Percentiles rank a stretch among this genome's conserved stretches.
phyloP scores from a whole-genome alignment of 2,113 vertebrate genomes.

The Vireo altiloquus region DNA sequence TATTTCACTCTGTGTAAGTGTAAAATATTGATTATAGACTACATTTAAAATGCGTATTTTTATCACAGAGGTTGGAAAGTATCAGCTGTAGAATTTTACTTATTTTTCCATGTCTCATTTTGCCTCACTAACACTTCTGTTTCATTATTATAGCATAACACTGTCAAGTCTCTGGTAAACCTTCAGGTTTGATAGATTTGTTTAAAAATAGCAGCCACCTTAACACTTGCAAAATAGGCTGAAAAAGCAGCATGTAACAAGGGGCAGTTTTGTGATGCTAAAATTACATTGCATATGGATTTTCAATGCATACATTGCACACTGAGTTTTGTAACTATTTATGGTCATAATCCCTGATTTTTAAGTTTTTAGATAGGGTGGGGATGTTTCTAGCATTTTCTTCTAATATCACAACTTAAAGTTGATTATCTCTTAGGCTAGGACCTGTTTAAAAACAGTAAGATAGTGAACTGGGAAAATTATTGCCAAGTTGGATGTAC shows the following conservation, averaged over 20 bases:
- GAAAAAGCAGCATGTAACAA: slow-evolving; percentile 33
- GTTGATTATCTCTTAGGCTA: neutral
- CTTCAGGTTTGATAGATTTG: slow-evolving; percentile 45
- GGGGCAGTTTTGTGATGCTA: slow-evolving; percentile 46
- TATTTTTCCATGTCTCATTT: neutral
- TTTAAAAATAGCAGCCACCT: slow-evolving; percentile 57
- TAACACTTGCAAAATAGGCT: slow-evolving; percentile 39
- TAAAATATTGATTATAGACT: neutral
- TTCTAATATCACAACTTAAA: neutral
- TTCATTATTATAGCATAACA: slow-evolving; percentile 28
- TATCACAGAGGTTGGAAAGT: neutral
- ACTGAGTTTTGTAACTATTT: slow-evolving; percentile 2
- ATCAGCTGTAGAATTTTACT: neutral
- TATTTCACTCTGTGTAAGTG: neutral
- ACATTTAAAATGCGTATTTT: neutral
- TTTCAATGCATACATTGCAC: neutral
- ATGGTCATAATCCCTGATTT: neutral
- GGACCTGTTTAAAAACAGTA: neutral
- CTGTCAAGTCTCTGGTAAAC: slow-evolving; percentile 42
- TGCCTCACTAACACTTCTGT: neutral
- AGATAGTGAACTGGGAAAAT: neutral
- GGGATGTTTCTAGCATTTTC: neutral
- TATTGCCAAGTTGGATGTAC: neutral
- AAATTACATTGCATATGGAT: slow-evolving; percentile 42
- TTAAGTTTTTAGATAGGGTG: neutral